Percentiles rank a stretch among this genome's conserved stretches.
Evolutionary conservation across 1,140 invertebrate species (phyloP).

Genomic region (Tribolium castaneum): DNA sequence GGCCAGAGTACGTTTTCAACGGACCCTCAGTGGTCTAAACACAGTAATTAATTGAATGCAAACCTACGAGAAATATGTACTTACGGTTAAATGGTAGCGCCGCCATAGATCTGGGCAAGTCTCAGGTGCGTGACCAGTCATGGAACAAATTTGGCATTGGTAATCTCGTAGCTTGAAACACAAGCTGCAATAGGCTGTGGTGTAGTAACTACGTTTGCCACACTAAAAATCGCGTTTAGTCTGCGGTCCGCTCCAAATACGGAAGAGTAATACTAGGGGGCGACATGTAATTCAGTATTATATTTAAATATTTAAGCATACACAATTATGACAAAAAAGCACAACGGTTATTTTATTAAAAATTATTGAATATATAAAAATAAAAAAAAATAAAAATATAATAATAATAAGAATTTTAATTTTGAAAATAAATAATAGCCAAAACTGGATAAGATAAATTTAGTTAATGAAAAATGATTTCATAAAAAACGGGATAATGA

Average conservation of each 20-base stretch:
- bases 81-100: conserved; percentile 75
- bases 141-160: conserved; percentile 70
- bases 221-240: conserved; percentile 67
- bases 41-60: conserved; percentile 9
- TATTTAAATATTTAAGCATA: no score
- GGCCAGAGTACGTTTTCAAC: conserved; percentile 59
- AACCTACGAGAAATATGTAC: conserved; percentile 11
- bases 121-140: conserved; percentile 68
- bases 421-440: no score
- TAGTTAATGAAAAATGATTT: no score
- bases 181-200: conserved; percentile 69
- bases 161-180: conserved; percentile 70
- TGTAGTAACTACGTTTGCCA: conserved; percentile 69
- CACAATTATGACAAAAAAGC: no score
- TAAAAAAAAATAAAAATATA: no score
- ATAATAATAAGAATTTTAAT: no score
- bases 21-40: conserved; percentile 63
- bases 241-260: not conserved
- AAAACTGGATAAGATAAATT: no score
- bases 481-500: no score
- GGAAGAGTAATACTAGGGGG: no score
- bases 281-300: no score
- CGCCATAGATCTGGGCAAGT: conserved; percentile 77
- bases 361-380: no score
- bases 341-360: no score